Evolutionary conservation across 2,888 invertebrate species (phyloP).

Genomic region (Cyaniris semiargus): DNA sequence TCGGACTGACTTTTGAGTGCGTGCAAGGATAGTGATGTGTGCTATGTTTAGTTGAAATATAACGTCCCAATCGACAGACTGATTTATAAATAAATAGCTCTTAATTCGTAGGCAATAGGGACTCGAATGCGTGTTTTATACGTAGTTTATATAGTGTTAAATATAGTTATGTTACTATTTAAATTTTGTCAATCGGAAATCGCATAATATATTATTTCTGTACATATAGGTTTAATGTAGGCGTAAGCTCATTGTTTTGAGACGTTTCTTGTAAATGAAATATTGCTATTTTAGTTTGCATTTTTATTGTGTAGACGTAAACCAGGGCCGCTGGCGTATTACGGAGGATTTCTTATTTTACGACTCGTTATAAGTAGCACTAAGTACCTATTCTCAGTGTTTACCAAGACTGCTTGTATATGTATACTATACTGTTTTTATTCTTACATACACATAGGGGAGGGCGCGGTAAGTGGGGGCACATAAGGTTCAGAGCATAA

Average conservation of each 20-base stretch:
- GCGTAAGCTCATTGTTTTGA: constrained; percentile 68
- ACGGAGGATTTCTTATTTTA: constrained; percentile 68
- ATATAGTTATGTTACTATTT: constrained; percentile 76
- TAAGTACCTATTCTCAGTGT: constrained; percentile 79
- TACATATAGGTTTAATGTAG: constrained; percentile 72
- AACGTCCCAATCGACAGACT: constrained; percentile 81
- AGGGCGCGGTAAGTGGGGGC: neutral
- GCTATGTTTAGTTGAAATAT: constrained; percentile 77
- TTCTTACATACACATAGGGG: constrained; percentile 56
- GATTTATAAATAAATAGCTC: constrained; percentile 73
- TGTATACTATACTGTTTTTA: constrained; percentile 76
- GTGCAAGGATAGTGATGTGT: constrained; percentile 64
- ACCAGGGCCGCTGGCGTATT: constrained; percentile 68
- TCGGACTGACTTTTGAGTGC: constrained; percentile 40
- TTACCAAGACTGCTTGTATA: constrained; percentile 80
- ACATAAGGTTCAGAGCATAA: neutral
- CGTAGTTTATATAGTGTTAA: constrained; percentile 76
- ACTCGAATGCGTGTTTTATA: constrained; percentile 79
- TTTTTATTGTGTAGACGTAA: constrained; percentile 72
- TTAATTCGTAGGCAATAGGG: constrained; percentile 73
- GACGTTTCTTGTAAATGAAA: constrained; percentile 77
- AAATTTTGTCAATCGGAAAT: constrained; percentile 71
- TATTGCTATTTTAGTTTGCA: constrained; percentile 80
- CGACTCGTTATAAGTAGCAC: constrained; percentile 73
- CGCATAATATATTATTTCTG: constrained; percentile 78